Evolutionary conservation across 2,113 vertebrate genomes (phyloP), one percentile per base, ranked within the genome.

Genomic region (Emydocephalus ijimae): DNA sequence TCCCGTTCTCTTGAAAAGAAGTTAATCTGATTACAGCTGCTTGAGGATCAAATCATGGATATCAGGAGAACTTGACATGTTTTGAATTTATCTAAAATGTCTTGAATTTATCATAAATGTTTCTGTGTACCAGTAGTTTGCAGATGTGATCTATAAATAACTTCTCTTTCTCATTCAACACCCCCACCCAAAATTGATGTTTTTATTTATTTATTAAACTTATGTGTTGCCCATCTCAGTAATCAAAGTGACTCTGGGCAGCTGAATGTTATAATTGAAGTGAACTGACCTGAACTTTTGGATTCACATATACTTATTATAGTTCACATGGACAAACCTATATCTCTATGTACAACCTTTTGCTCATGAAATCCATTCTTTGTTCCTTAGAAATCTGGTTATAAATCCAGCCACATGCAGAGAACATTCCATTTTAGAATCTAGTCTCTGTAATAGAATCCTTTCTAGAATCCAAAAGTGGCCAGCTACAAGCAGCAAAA

Each of bases 221-320:
- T 64, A 64, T 29, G 12, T 64, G 26, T 64, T 64, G 61, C 26
- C 61, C 26, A 29, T 64, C 26, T 64, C 26, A 4, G 24, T 64
- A 64, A 12, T 29, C 26, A 29, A 29, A 64, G 24, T 29, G 24
- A 61, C 61, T 29, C 61, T 64, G 26, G 26, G 26, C 11, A 29
- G 26, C 26, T 74, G 55, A 74, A 85, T 92, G 26, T 92, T 45
- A 55, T 61, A 89, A 90, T 61, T 85, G 43, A 92, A 92, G 29
- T 74, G 64, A 74, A 7, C 14, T 74, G 64, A 74, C 14, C 64
- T 74, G n/a, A 74, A 74, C n/a, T 59, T 86, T 54, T 34, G 43
- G 43, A 45, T 89, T 92, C 69, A 50, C 26, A 14, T 89, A 59
- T 29, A 12, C 20, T 50, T 14, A 86, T 59, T 89, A 89, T 7